Conservation (phyloP, 2,797 vertebrate genomes). For the Xenopus petersii region DNA sequence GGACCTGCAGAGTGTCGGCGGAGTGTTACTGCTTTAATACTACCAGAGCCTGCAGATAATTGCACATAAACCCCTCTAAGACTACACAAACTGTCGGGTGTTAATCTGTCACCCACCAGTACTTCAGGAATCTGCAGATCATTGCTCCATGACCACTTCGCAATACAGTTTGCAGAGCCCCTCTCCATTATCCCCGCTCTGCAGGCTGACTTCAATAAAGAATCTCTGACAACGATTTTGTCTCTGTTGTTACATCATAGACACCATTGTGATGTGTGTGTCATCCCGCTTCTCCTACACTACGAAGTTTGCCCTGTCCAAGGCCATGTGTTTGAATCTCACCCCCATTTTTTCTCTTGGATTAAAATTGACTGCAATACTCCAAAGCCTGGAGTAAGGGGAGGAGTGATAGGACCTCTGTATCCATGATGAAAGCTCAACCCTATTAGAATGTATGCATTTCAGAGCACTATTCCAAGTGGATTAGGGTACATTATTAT, state of each 20-base stretch:
- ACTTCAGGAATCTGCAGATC: constrained; percentile 11
- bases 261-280: not conserved
- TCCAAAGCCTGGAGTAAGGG: not conserved
- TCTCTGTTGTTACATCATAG: not conserved
- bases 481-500: not conserved
- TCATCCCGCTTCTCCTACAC: not conserved
- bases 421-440: not conserved
- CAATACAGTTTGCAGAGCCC: not conserved
- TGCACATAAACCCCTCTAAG: constrained; percentile 10
- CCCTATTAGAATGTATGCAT: not conserved
- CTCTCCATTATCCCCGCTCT: constrained; percentile 10
- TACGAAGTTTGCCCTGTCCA: not conserved
- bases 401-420: not conserved
- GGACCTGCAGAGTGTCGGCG: not conserved
- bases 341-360: not conserved
- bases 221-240: not conserved
- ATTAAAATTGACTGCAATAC: not conserved
- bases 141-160: constrained; percentile 21
- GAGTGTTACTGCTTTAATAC: constrained; percentile 4
- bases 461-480: not conserved
- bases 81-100: constrained; percentile 8
- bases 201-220: constrained; percentile 5
- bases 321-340: not conserved
- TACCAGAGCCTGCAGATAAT: constrained; percentile 13
- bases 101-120: not conserved